Evolutionary conservation across 2,113 vertebrate species (phyloP).

Genomic region (Elanoides forficatus): DNA sequence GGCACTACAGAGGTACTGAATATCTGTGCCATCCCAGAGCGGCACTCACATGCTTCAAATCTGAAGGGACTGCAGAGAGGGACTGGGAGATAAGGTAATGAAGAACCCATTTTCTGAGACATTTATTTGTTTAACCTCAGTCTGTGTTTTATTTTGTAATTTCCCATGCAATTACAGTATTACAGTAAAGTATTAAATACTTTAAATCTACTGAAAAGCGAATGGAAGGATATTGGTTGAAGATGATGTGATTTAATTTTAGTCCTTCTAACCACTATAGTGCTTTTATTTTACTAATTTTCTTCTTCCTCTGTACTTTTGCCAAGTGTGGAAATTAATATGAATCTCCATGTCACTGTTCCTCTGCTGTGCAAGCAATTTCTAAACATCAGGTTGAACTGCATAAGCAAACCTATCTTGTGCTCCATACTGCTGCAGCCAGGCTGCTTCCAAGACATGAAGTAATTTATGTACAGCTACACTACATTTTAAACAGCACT

Average conservation of each 20-base stretch:
- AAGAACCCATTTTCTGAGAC: not conserved
- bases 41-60: not conserved
- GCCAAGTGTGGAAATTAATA: conserved; percentile 32
- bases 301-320: not conserved
- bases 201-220: not conserved
- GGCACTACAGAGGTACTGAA: not conserved
- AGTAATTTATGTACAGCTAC: not conserved
- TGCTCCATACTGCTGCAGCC: not conserved
- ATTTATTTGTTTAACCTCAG: not conserved
- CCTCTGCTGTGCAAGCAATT: not conserved
- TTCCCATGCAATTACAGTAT: not conserved
- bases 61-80: not conserved
- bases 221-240: not conserved
- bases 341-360: not conserved
- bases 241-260: not conserved
- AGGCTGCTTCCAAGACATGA: not conserved
- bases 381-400: conserved; percentile 27
- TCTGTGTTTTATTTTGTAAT: not conserved
- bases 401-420: conserved; percentile 5
- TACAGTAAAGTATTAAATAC: not conserved
- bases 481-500: not conserved
- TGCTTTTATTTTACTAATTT: not conserved
- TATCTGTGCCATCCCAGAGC: not conserved
- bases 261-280: not conserved
- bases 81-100: not conserved